Base-by-base conservation (phyloP, 2,113 vertebrate genomes). In the Antechinus stuartii region DNA sequence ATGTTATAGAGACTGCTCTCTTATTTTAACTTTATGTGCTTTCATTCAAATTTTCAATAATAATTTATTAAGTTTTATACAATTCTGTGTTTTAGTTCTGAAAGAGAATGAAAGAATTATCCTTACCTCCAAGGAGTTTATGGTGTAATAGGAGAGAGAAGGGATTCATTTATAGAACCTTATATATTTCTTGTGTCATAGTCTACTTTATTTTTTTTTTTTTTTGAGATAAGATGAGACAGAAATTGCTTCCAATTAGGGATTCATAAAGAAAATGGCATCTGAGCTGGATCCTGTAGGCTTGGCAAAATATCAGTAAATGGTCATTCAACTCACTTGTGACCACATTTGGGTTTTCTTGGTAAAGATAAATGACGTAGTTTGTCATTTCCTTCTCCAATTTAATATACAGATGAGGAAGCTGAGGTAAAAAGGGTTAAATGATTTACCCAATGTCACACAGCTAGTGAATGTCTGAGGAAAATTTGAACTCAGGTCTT, bases 281-380 rank as follows among this genome's bases (percentile, higher is more conserved):
- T 26, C 0, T 24, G 24, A 27, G 27, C 0, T 0, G 54, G 4
- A 3, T 0, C 27, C 50, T 23, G 23, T 42, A 0, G 8, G 1
- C 0, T 0, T 16, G 2, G 19, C 49, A n/a, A 92, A 68, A 25
- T 10, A 46, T 11, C 7, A 6, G 47, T 19, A 16, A 9, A 2
- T 27, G 54, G 27, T 61, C 57, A 61, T 61, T 9, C 61, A 35
- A 68, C 61, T 68, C 54, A 12, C 35, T 16, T 35, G 30, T 16
- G 12, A 68, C 12, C 61, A 68, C 30, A 68, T 35, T 68, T 68
- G 30, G 1, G 30, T 68, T n/a, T 35, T 68, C 30, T 68, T 68
- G 12, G 30, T 30, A 68, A 68, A 35, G 61, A 68, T 35, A 35
- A 30, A 30, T 68, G 26, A 24, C 25, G 8, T 57, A 30, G 30